phyloP scores from a whole-genome alignment of 2,888 invertebrate species.

The Punctoribates punctum region DNA sequence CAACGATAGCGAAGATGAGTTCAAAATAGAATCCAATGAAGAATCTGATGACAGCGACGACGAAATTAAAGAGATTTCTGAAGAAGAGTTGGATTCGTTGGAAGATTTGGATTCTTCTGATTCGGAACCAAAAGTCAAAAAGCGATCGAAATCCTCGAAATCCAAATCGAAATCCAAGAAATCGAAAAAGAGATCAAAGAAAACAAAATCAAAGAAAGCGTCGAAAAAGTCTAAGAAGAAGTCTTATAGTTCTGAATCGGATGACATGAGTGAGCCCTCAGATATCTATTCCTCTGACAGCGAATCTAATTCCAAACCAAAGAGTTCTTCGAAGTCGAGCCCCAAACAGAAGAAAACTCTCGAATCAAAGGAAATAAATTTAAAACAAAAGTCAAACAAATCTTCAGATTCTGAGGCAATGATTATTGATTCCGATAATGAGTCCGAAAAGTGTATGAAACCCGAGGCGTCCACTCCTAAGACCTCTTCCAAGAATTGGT shows the following conservation, averaged over 20 bases:
- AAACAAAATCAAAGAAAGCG: neutral
- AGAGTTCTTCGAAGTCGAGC: neutral
- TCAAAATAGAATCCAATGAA: slow-evolving; percentile 2
- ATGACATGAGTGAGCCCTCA: neutral
- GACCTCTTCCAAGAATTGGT: slow-evolving; percentile 11
- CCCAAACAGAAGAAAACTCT: neutral
- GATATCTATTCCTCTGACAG: slow-evolving; percentile 12
- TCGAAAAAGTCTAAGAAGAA: slow-evolving; percentile 31
- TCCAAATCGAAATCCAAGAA: neutral
- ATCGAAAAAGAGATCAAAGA: neutral
- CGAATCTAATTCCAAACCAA: slow-evolving; percentile 1
- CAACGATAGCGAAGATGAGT: slow-evolving; percentile 14
- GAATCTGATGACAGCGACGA: neutral
- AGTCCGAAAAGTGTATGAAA: neutral
- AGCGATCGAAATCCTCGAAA: neutral
- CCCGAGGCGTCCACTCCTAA: neutral
- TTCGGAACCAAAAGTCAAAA: neutral
- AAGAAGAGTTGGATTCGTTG: neutral
- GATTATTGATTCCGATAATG: neutral
- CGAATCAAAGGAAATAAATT: neutral
- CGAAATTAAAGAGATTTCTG: neutral
- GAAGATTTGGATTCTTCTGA: neutral
- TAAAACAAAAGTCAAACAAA: neutral
- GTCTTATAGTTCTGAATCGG: neutral
- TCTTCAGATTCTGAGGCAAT: neutral